Percentiles rank a stretch among this genome's conserved stretches.
Evolutionary conservation across 1,140 invertebrate genomes (phyloP).

Genomic region (Pinna nobilis): DNA sequence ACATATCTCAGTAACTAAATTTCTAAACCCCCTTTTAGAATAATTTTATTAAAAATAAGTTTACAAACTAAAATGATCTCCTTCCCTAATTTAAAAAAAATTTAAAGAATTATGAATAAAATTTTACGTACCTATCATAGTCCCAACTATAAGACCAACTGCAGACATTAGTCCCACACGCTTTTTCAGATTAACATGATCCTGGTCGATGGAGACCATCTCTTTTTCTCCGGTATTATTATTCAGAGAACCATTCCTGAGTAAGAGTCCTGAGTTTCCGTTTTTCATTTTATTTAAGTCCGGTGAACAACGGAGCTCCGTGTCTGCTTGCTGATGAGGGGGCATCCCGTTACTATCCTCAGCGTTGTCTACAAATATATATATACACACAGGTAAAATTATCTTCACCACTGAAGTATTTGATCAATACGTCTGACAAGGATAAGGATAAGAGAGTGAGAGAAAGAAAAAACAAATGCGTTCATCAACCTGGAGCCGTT

Average conservation of each 20-base stretch:
- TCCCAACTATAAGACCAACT: constrained; percentile 70
- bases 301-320: not conserved
- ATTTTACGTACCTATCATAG: constrained; percentile 76
- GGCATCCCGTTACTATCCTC: no score
- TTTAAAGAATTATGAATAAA: no score
- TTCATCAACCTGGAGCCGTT: no score
- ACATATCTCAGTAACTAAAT: no score
- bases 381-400: no score
- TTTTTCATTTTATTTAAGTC: not conserved
- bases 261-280: constrained; percentile 12
- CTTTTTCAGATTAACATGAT: constrained; percentile 58
- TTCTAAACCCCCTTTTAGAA: no score
- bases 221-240: constrained; percentile 23
- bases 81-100: no score
- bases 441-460: no score
- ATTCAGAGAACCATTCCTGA: constrained; percentile 32
- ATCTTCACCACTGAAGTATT: no score
- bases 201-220: constrained; percentile 4
- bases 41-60: not conserved
- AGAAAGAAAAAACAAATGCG: no score
- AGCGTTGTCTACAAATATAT: no score
- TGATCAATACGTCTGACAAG: no score
- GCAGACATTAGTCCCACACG: constrained; percentile 66
- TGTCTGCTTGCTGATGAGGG: constrained; percentile 5
- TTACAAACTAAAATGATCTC: not conserved